Base-by-base conservation (phyloP, 2,888 invertebrate genomes). In the Plebejus argus region DNA sequence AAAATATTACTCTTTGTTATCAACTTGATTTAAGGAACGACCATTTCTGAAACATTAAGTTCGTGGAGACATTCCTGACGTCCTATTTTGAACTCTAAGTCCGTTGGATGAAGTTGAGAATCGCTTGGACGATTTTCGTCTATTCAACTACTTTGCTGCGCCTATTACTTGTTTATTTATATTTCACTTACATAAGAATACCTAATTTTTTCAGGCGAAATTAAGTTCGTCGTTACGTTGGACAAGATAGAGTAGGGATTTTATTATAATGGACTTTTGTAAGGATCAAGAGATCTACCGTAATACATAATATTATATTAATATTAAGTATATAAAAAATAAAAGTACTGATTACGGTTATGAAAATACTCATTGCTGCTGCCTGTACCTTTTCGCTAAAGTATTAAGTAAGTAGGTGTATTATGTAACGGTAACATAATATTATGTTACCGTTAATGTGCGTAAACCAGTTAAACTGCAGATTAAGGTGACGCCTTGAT, bases 1-100 rank as follows among this genome's bases (percentile, higher is more conserved):
- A 83, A 83, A 82, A 82, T 82, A 83, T 81, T 81, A 82, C 82
- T 79, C 79, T 78, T 79, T 80, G 81, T 82, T 83, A 83, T 83
- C 83, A 83, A 81, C 81, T 81, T 83, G 83, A 83, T 83, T 83
- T 83, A 83, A 82, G 80, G 80, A 79, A 78, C 81, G 80, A 81
- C 81, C 79, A 76, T 80, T 80, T 81, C 82, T 81, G 80, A 82
- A 83, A 80, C 82, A 81, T 81, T 83, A 81, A 83, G 79, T 82
- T 82, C 81, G 80, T 81, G 79, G 79, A 28, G 72, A 56, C 49
- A 35, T 20, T 7, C 45, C 39, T 10, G 10, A 10, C 58, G 6
- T n/a, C 3, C 35, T 28, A 39, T 72, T 72, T 58, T 72, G n/a
- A 39, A 72, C 77, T 53, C 45, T 77, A 58, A 35, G 12, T 6